These are phyloP conservation scores for Picathartes gymnocephalus DNA, from an alignment of 2,113 vertebrate genomes.

Conservation along the genomic window DNA sequence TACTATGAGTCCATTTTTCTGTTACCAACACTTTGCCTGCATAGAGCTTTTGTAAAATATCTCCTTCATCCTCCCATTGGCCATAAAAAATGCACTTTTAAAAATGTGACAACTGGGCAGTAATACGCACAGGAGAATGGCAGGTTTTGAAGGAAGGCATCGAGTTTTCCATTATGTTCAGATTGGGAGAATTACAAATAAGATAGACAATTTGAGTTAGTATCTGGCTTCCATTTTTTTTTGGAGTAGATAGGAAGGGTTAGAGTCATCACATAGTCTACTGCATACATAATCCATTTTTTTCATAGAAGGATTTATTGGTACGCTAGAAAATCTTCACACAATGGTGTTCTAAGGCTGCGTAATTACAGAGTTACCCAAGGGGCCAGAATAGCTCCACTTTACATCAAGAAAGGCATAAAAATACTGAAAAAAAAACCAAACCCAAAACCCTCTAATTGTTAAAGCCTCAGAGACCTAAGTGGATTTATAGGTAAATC, in stretches of 20 bases:
- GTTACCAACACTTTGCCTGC: background rate
- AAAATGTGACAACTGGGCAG: background rate
- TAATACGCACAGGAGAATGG: background rate
- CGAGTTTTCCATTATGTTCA: background rate
- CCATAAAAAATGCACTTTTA: background rate
- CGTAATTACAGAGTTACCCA: background rate
- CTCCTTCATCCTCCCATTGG: background rate
- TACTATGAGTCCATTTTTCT: background rate
- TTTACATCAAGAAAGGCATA: background rate
- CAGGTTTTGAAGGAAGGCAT: background rate
- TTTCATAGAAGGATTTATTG: conserved; percentile 16
- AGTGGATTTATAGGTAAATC: background rate
- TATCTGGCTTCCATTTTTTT: background rate
- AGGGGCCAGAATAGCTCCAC: background rate
- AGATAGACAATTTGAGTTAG: background rate
- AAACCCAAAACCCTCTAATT: background rate
- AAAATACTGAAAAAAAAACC: background rate
- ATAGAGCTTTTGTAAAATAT: background rate
- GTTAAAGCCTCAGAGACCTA: background rate
- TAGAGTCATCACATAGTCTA: background rate
- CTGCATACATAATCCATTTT: background rate
- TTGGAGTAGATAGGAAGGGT: background rate
- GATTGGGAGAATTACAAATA: background rate
- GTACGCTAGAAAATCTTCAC: conserved; percentile 1
- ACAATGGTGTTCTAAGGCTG: background rate